Evolutionary conservation across 1,140 invertebrate species (phyloP), one percentile per base, ranked within the genome.

Genomic region (Drosophila sp.): DNA sequence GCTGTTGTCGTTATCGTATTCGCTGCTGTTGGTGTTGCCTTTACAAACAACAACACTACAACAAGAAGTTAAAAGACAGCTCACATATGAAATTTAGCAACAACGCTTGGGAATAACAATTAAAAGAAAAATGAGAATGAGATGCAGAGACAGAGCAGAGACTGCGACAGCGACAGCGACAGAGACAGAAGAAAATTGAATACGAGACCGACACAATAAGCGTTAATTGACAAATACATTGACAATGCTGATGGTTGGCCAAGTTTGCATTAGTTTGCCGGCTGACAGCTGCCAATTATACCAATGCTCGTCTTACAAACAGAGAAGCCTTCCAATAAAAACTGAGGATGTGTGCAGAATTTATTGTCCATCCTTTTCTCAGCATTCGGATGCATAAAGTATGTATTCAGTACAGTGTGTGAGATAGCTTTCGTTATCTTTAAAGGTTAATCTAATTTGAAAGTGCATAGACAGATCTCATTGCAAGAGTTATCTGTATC

Each of bases 181-280:
- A 38, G 25, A 51, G 4, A 21, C 4, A 21, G 21, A 21, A 21
- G 21, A 21, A 21, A 21, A 21, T 21, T 21, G 21, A 21, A 21
- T 21, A 21, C 21, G 21, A 27, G 21, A 40, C 57, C 50, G 43
- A 45, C 29, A 69, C 67, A 80, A 80, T 74, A 77, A 66, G 78
- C 64, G 62, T 75, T 86, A 86, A 86, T 86, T 86, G 73, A 80
- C 80, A 80, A 80, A 82, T 79, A 57, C 61, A 51, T 67, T 38
- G 21, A 59, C 7, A 7, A 8, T 29, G 32, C 18, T 32, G 14
- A 16, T 46, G 21, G 18, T 16, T 48, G 57, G 29, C 43, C 27
- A 21, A 36, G 32, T 16, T 25, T 65, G 29, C 41, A 63, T 71
- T 67, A 64, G 62, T 56, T 46, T 61, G 7, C 11, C 32, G n/a